phyloP scores from a whole-genome alignment of 1,140 invertebrate species.

The Microvelia longipes region DNA sequence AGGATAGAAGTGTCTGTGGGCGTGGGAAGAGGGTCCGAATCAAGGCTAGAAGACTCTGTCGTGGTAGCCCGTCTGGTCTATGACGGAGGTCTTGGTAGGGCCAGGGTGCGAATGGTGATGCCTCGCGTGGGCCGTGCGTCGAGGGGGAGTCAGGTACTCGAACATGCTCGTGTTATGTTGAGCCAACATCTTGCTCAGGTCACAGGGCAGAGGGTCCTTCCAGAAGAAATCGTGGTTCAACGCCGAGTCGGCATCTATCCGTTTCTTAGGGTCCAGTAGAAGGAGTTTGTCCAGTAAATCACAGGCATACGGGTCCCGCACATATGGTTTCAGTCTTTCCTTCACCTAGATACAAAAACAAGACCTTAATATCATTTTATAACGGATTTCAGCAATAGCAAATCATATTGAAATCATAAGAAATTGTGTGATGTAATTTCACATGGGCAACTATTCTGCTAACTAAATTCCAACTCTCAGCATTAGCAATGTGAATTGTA shows the following conservation, averaged over 20 bases:
- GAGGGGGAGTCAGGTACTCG: slow-evolving; percentile 77
- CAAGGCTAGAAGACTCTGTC: slow-evolving; percentile 56
- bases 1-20: neutral
- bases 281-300: slow-evolving; percentile 87
- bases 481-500: too few relatives aligned
- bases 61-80: slow-evolving; percentile 52
- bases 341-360: slow-evolving; percentile 46
- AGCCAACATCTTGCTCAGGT: slow-evolving; percentile 81
- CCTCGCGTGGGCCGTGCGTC: slow-evolving; percentile 48
- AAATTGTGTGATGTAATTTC: too few relatives aligned
- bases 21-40: neutral
- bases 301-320: slow-evolving; percentile 82
- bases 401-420: too few relatives aligned
- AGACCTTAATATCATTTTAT: neutral
- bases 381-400: too few relatives aligned
- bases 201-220: slow-evolving; percentile 88
- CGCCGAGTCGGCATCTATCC: slow-evolving; percentile 81
- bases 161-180: slow-evolving; percentile 93
- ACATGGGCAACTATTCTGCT: too few relatives aligned
- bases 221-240: slow-evolving; percentile 97
- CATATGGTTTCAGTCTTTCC: slow-evolving; percentile 76
- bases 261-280: slow-evolving; percentile 76
- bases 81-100: slow-evolving; percentile 29
- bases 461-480: too few relatives aligned
- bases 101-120: slow-evolving; percentile 45